Base-by-base conservation (phyloP, 2,797 vertebrate genomes). In the Acipenser ruthenus region DNA sequence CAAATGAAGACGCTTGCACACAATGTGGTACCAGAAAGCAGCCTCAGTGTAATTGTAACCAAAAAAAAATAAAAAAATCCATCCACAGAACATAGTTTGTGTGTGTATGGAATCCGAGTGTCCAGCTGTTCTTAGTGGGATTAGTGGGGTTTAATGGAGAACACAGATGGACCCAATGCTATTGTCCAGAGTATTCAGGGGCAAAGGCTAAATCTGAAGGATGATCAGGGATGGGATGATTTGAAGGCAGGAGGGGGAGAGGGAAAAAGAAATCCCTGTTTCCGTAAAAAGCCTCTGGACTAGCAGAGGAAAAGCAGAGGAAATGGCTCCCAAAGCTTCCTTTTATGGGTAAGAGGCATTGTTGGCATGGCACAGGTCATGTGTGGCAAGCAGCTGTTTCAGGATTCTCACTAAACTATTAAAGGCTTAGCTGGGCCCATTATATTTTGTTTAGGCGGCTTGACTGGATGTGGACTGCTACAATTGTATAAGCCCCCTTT, bases 101-200 rank as follows among this genome's bases (percentile, higher is more conserved):
- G 48, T 75, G 67, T 69, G 64, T 62, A 68, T 63, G 72, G 69
- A 79, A 78, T 75, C 71, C 8, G 47, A 79, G 72, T 11, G 69
- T 82, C 79, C 87, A 87, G 83, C 86, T 91, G 84, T 88, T 89
- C 78, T 4, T 71, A 69, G 80, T 67, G 80, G 86, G 84, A 90
- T 91, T 88, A 90, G 47, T 70, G 71, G 76, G 82, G 77, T 82
- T 88, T 90, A 83, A 84, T 80, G 78, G 78, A 83, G 80, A 83
- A 80, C 81, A 77, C 87, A 89, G 83, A 90, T 88, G 83, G 84
- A 82, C 78, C 75, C 77, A 75, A 67, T 76, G 65, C 73, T 82
- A 80, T 86, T 84, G 82, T 84, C 80, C 74, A 9, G 70, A 73
- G 71, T 78, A 75, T 86, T 85, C 71, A 68, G 75, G 82, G 75